These are phyloP conservation scores for Epizoanthus fatuus DNA, from an alignment of 92 coral and sea anemone species.

Conservation along the genomic window DNA sequence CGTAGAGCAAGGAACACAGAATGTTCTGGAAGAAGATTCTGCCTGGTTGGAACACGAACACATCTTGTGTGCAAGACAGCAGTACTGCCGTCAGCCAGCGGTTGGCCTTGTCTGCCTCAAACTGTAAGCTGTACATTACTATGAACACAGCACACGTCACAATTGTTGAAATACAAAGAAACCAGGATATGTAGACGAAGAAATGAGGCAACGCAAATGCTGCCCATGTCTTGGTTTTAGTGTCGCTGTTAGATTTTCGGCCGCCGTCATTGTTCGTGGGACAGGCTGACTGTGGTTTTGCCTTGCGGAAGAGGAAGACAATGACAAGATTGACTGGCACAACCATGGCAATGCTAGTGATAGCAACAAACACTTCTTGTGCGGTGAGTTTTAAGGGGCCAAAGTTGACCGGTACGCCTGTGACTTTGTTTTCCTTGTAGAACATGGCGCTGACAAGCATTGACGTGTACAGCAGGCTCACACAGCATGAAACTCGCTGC, in stretches of 20 bases:
- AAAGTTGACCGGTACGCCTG: constrained; percentile 25
- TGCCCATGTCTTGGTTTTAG: neutral
- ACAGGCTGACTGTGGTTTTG: neutral
- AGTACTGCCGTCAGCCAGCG: constrained; percentile 66
- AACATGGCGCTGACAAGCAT: constrained; percentile 76
- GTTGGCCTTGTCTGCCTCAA: constrained; percentile 58
- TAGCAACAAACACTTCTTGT: constrained; percentile 54
- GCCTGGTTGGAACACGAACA: constrained; percentile 23
- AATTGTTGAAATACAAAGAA: constrained; percentile 58
- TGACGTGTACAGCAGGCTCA: constrained; percentile 53
- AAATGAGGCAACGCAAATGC: constrained; percentile 62
- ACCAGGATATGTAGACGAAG: constrained; percentile 67
- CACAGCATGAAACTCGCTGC: constrained; percentile 71
- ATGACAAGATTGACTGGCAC: constrained; percentile 66
- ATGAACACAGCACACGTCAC: constrained; percentile 52
- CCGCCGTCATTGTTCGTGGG: constrained; percentile 20
- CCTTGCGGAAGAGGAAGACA: constrained; percentile 44
- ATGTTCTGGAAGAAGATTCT: neutral
- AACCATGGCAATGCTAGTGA: constrained; percentile 53
- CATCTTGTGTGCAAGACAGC: constrained; percentile 54
- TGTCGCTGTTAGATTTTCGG: constrained; percentile 48
- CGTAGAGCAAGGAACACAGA: neutral
- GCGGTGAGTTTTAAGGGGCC: constrained; percentile 60
- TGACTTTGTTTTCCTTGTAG: constrained; percentile 36
- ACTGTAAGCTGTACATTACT: constrained; percentile 65